These are phyloP conservation scores for Toxotes jaculatrix DNA, from an alignment of 2,113 vertebrate genomes.

Conservation along the genomic window DNA sequence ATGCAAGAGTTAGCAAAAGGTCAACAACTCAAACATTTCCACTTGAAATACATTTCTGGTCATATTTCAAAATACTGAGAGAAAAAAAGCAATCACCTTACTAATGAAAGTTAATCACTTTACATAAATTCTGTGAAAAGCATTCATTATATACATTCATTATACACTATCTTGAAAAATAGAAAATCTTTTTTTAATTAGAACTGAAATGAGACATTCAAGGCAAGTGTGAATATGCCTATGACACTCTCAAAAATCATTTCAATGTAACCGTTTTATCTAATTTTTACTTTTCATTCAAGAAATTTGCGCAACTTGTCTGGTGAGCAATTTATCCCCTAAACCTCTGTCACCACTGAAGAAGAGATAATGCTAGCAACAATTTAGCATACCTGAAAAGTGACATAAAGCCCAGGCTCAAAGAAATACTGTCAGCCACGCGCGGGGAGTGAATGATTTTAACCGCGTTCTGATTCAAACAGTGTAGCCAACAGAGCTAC, in stretches of 20 bases:
- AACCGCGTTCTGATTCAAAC: constrained; percentile 37
- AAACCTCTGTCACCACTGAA: constrained; percentile 8
- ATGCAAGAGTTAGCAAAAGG: constrained; percentile 61
- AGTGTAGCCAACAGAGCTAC: constrained; percentile 22
- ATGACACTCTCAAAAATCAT: constrained; percentile 34
- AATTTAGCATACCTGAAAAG: constrained; percentile 33
- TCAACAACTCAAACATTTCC: constrained; percentile 37
- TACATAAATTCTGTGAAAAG: constrained; percentile 9
- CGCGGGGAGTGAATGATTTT: constrained; percentile 29
- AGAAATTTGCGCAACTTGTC: constrained; percentile 3
- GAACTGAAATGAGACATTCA: constrained; percentile 34
- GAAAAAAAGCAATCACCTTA: neutral
- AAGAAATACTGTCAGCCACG: constrained; percentile 1
- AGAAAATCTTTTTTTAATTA: constrained; percentile 59
- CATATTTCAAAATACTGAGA: neutral
- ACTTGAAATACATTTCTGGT: constrained; percentile 36
- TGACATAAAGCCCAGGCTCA: constrained; percentile 14
- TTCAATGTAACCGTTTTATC: constrained; percentile 46
- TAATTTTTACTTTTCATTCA: constrained; percentile 20
- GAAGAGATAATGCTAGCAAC: constrained; percentile 14
- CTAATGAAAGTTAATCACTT: constrained; percentile 37
- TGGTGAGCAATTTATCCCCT: constrained; percentile 21
- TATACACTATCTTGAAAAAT: constrained; percentile 18
- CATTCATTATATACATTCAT: constrained; percentile 26
- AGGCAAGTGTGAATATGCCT: constrained; percentile 47